Conservation (phyloP, 2,113 vertebrate species). For the Rhagologus leucostigma region DNA sequence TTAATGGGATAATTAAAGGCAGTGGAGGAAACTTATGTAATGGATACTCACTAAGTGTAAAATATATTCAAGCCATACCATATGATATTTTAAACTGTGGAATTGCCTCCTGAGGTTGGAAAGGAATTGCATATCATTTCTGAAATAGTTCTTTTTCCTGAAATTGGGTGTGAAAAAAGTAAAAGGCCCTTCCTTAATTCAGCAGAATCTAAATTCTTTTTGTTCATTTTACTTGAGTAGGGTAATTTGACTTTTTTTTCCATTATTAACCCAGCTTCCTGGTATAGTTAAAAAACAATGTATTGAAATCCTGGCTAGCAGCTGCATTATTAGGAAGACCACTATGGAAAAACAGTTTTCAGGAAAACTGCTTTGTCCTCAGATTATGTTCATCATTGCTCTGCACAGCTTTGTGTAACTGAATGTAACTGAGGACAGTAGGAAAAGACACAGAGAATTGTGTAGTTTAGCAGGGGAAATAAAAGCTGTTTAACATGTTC, state of each 20-base stretch:
- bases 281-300: not conserved
- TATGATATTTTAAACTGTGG: not conserved
- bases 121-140: not conserved
- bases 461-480: not conserved
- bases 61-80: not conserved
- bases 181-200: not conserved
- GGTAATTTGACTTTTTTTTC: not conserved
- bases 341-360: not conserved
- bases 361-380: not conserved
- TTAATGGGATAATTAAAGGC: slow-evolving; percentile 50
- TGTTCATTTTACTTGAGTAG: not conserved
- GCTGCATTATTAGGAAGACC: not conserved
- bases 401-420: not conserved
- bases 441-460: not conserved
- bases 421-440: not conserved
- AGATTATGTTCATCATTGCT: not conserved
- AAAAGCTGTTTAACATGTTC: not conserved
- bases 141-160: not conserved
- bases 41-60: not conserved
- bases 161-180: not conserved
- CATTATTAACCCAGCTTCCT: not conserved
- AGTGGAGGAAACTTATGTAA: not conserved
- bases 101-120: not conserved
- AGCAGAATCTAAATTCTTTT: not conserved
- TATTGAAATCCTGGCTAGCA: not conserved